Conservation (phyloP, 2,113 vertebrate species). For the Pristiophorus japonicus region DNA sequence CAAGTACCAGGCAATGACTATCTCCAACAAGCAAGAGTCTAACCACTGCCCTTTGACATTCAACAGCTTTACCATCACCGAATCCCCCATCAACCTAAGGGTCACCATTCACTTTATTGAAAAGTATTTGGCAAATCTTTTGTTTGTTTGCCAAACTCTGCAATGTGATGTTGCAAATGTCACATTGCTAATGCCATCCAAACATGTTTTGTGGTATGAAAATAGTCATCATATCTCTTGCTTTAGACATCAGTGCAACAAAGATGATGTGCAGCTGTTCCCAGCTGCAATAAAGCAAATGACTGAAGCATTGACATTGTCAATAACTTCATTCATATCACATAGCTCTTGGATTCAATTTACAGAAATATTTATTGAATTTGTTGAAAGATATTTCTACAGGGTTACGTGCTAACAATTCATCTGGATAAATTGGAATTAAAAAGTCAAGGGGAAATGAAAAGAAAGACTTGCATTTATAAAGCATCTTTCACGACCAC, state of each 20-base stretch:
- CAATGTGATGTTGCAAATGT: background rate
- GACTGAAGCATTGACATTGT: background rate
- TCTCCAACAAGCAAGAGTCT: too few relatives aligned
- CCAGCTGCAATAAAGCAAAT: background rate
- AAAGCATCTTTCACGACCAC: too few relatives aligned
- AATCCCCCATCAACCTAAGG: too few relatives aligned
- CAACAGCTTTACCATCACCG: too few relatives aligned
- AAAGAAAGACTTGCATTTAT: background rate
- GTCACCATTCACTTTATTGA: background rate
- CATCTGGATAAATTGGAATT: slow-evolving; percentile 24
- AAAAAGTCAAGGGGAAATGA: background rate
- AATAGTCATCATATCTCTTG: background rate
- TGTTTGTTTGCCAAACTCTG: background rate
- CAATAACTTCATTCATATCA: background rate
- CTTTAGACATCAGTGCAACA: background rate
- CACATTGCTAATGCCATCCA: background rate
- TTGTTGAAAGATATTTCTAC: background rate
- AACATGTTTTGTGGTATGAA: background rate
- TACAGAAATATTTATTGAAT: slow-evolving; percentile 27
- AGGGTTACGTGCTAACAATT: slow-evolving; percentile 7
- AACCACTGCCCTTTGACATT: too few relatives aligned
- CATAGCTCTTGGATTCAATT: slow-evolving; percentile 2
- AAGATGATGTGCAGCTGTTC: background rate
- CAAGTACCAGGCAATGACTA: too few relatives aligned
- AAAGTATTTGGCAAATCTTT: background rate